phyloP scores from a whole-genome alignment of 2,113 vertebrate genomes.

The Bolborhynchus lineola region DNA sequence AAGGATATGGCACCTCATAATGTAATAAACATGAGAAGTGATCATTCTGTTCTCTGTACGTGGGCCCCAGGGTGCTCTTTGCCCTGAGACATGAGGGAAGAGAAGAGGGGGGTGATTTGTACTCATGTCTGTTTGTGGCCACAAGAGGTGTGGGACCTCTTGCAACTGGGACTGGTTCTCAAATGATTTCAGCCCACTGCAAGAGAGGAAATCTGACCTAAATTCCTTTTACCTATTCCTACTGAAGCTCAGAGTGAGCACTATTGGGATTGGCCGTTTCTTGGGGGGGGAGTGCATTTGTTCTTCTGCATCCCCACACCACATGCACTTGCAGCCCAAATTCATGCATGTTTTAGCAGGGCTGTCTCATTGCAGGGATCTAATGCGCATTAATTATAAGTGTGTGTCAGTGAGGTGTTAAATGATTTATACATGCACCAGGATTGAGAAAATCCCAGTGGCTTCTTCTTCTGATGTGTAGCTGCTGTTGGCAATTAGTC shows the following conservation, averaged over 20 bases:
- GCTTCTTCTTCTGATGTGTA: not conserved
- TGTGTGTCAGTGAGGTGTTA: constrained; percentile 43
- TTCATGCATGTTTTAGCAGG: not conserved
- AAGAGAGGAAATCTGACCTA: not conserved
- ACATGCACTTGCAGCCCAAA: not conserved
- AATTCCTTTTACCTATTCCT: not conserved
- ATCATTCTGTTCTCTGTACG: not conserved
- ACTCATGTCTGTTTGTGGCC: not conserved
- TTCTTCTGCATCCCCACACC: not conserved
- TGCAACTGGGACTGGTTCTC: not conserved
- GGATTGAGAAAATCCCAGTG: constrained; percentile 38
- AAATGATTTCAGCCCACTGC: not conserved
- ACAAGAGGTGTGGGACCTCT: not conserved
- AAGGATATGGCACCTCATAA: not conserved
- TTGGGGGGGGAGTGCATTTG: not conserved
- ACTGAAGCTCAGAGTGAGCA: not conserved
- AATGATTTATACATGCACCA: constrained; percentile 64
- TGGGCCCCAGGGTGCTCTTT: not conserved
- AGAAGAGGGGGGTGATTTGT: not conserved
- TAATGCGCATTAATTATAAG: constrained; percentile 47
- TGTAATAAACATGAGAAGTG: not conserved
- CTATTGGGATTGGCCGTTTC: not conserved
- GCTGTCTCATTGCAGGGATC: not conserved
- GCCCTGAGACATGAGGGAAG: not conserved
- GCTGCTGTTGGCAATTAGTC: not conserved